phyloP scores from a whole-genome alignment of 2,888 invertebrate species.

The Dendrolimus houi region DNA sequence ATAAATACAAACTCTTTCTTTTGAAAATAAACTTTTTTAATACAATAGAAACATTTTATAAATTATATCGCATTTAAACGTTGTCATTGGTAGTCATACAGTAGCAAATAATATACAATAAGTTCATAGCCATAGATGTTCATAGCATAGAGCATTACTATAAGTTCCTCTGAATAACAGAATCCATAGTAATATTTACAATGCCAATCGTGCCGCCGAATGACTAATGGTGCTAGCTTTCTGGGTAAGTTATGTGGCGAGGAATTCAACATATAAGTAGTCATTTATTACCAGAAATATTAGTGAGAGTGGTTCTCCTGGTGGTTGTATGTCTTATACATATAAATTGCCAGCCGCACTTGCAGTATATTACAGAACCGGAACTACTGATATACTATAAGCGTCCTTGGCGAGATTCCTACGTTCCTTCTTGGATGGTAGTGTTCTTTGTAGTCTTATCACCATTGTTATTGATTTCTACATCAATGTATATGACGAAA shows the following conservation, averaged over 20 bases:
- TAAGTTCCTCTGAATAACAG: too few species aligned
- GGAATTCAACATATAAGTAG: conserved; percentile 10
- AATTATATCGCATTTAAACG: too few species aligned
- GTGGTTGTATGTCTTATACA: conserved; percentile 63
- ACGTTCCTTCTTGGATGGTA: conserved; percentile 78
- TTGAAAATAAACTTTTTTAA: too few species aligned
- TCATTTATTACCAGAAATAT: conserved; percentile 25
- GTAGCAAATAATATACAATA: too few species aligned
- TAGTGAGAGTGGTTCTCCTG: conserved; percentile 30
- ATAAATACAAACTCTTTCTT: too few species aligned
- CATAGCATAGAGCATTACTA: too few species aligned
- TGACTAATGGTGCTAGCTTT: background rate
- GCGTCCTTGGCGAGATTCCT: conserved; percentile 81
- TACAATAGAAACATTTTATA: too few species aligned
- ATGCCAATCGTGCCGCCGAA: background rate
- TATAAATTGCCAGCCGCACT: conserved; percentile 76
- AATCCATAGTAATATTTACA: too few species aligned
- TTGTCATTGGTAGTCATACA: too few species aligned
- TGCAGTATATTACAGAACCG: conserved; percentile 82
- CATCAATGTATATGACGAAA: conserved; percentile 34
- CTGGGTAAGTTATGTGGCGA: conserved; percentile 20
- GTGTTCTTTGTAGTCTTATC: conserved; percentile 78
- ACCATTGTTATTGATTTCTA: conserved; percentile 72
- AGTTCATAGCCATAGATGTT: too few species aligned
- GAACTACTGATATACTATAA: conserved; percentile 83